phyloP scores from a whole-genome alignment of 1,140 invertebrate species.

The Aphelinus certus region DNA sequence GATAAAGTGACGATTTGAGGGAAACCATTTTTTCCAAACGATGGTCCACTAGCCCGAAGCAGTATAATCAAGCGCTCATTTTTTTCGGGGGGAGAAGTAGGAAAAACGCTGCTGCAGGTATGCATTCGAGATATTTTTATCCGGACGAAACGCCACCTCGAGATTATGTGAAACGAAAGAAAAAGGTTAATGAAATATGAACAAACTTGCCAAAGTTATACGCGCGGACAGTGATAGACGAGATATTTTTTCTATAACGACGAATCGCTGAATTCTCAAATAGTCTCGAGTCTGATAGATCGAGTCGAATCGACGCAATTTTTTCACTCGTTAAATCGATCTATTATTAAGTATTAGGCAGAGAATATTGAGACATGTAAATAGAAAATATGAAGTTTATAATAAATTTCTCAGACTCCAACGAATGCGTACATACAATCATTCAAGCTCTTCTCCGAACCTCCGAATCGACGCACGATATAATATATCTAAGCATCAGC shows the following conservation, averaged over 20 bases:
- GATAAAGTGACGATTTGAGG: too few species aligned
- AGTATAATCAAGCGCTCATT: too few species aligned
- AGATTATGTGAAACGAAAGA: not conserved
- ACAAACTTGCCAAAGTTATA: constrained; percentile 26
- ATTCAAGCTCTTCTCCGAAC: too few species aligned
- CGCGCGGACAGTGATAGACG: constrained; percentile 5
- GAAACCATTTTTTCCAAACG: too few species aligned
- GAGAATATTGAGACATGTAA: constrained; percentile 47
- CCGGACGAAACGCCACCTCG: not conserved
- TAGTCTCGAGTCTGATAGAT: constrained; percentile 20
- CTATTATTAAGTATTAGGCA: constrained; percentile 32
- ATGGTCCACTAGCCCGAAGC: too few species aligned
- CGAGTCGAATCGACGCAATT: constrained; percentile 23
- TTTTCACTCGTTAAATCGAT: constrained; percentile 24
- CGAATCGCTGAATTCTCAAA: not conserved
- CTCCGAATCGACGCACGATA: too few species aligned
- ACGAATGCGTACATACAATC: not conserved
- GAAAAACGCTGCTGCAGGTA: too few species aligned
- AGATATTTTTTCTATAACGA: constrained; percentile 29
- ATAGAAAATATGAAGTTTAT: constrained; percentile 53
- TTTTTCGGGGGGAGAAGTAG: too few species aligned
- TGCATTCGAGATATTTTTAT: not conserved
- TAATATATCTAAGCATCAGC: too few species aligned
- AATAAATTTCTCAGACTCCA: constrained; percentile 47
- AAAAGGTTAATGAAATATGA: not conserved